A percentile compares a stretch with the other conserved stretches of the same genome.
These are phyloP conservation scores for Grantiella picta DNA, from an alignment of 2,113 vertebrate genomes.

Conservation along the genomic window DNA sequence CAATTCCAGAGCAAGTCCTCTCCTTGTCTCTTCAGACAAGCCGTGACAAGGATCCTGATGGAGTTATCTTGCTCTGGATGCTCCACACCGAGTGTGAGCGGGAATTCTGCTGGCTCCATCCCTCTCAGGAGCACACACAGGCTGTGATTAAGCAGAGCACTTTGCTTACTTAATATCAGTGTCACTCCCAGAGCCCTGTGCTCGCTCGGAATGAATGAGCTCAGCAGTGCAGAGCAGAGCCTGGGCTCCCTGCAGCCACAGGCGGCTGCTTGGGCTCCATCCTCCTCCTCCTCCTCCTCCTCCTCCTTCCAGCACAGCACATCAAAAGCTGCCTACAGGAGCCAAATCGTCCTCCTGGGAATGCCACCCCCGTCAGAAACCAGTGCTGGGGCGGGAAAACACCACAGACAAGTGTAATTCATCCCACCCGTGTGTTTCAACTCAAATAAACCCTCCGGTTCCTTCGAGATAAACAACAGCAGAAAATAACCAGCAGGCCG, in stretches of 20 bases:
- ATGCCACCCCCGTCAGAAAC: neutral
- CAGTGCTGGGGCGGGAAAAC: neutral
- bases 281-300: neutral
- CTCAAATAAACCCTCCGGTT: neutral
- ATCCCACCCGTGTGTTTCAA: neutral
- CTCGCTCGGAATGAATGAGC: neutral
- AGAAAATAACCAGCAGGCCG: neutral
- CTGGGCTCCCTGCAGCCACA: neutral
- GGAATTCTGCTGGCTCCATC: neutral
- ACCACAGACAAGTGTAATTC: slow-evolving; percentile 1
- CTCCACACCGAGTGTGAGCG: neutral
- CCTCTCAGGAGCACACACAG: neutral
- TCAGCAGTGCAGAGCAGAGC: neutral
- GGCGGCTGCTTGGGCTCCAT: neutral
- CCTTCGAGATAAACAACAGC: neutral
- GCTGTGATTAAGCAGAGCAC: neutral
- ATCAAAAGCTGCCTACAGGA: neutral
- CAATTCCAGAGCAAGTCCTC: neutral
- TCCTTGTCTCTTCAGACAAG: neutral
- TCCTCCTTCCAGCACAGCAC: neutral
- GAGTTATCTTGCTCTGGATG: rapidly evolving
- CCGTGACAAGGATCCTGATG: neutral
- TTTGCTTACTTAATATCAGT: neutral
- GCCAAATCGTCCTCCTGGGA: neutral
- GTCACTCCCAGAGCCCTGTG: neutral